phyloP scores from a whole-genome alignment of 2,113 vertebrate genomes.

The Calypte anna region DNA sequence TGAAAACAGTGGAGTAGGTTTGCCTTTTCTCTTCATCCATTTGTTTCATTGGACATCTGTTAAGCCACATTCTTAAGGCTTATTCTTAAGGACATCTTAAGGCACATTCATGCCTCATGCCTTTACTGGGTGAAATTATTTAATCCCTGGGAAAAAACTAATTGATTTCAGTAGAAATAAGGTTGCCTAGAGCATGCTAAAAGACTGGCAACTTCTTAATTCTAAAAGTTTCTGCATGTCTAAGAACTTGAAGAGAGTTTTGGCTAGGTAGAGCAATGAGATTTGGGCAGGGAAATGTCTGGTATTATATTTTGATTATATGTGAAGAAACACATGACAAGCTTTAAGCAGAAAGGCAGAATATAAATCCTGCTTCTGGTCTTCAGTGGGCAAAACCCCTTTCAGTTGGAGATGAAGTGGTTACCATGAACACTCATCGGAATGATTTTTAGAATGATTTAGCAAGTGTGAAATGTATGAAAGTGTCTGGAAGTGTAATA shows the following conservation, averaged over 20 bases:
- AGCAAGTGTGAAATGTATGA: neutral
- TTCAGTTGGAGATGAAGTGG: neutral
- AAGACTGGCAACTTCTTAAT: neutral
- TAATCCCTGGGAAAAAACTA: neutral
- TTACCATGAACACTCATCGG: neutral
- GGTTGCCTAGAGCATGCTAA: neutral
- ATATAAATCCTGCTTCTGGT: neutral
- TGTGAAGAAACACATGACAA: neutral
- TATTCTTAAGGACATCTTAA: neutral
- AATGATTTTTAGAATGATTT: neutral
- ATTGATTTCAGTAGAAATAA: neutral
- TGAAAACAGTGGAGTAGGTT: neutral
- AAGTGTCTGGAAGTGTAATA: neutral
- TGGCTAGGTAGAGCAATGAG: neutral
- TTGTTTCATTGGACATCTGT: neutral
- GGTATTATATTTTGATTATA: neutral
- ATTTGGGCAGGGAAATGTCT: neutral
- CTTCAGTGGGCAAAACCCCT: neutral
- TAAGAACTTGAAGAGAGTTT: neutral
- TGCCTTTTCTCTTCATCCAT: neutral
- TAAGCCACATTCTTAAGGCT: neutral
- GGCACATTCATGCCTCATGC: neutral
- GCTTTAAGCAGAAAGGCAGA: neutral
- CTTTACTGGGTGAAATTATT: neutral
- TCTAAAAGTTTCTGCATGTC: neutral